Conservation (phyloP, 2,797 vertebrate species). For the Lepus oiostolus region DNA sequence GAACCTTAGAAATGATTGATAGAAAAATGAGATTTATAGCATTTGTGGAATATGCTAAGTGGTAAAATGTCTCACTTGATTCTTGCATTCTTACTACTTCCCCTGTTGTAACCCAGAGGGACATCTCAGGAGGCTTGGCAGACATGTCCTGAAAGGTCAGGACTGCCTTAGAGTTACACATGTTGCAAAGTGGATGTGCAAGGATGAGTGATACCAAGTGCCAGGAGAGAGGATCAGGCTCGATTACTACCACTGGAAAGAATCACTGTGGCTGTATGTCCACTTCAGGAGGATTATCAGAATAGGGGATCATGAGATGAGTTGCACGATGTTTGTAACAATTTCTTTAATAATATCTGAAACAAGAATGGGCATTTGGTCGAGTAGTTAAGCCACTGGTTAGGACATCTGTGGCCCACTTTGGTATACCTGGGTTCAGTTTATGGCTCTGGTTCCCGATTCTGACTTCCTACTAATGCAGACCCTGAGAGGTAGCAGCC, state of each 20-base stretch:
- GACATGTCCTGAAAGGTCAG: neutral
- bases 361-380: too few species aligned
- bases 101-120: neutral
- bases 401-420: too few species aligned
- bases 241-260: neutral
- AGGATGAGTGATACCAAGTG: neutral
- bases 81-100: neutral
- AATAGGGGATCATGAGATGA: neutral
- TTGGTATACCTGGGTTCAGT: too few species aligned
- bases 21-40: neutral
- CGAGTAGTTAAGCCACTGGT: too few species aligned
- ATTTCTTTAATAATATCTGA: neutral
- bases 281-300: neutral
- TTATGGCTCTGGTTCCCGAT: too few species aligned
- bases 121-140: rapidly evolving
- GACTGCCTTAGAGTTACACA: neutral
- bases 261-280: neutral
- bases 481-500: too few species aligned
- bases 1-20: neutral
- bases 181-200: neutral
- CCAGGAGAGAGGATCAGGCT: neutral
- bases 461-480: too few species aligned
- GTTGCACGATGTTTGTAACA: neutral
- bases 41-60: neutral
- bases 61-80: neutral